Evolutionary conservation across 2,797 vertebrate species (phyloP), one percentile per base, ranked within the genome.

Genomic region (Eulemur albifrons): DNA sequence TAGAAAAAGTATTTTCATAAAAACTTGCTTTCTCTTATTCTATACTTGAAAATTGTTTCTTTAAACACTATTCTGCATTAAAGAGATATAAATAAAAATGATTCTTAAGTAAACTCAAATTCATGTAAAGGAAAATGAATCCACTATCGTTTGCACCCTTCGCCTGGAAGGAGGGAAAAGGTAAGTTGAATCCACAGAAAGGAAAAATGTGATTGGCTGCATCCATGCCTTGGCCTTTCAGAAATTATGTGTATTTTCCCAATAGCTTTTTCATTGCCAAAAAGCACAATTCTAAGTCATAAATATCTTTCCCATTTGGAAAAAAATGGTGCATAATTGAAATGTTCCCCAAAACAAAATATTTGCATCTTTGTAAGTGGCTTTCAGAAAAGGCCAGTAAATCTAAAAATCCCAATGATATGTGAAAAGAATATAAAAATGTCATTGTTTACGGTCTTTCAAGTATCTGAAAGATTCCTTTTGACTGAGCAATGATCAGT

Each of bases 1-100:
- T 95, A 96, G 88, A 96, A 97, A 98, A 98, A 98, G 94, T 27
- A 83, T 63, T 95, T 97, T 93, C 96, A 95, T 76, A 91, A 84
- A 61, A 97, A 95, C 63, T 77, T 95, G 86, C 90, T 87, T 69
- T 88, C 23, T 96, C 85, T 89, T 96, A 91, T 88, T 90, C 57
- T 83, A 10, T 76, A 94, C 95, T 93, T 97, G 86, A 96, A 98
- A 97, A 95, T 89, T 73, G 17, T 88, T 95, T 96, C 54, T 93
- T 96, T 97, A 93, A 96, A 95, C 90, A 92, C 48, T 88, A 89
- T 91, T 92, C 93, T 52, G 72, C 80, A 92, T 63, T 67, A 91
- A 38, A 93, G 86, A 85, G 25, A 54, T 45, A 5, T 25, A 35
- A 84, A 84, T 45, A 40, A 86, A 93, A 93, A 92, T 82, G 35